A percentile compares a stretch with the other conserved stretches of the same genome.
Evolutionary conservation across 1,140 invertebrate genomes (phyloP).

Genomic region (Pseudomyrmex concolor): DNA sequence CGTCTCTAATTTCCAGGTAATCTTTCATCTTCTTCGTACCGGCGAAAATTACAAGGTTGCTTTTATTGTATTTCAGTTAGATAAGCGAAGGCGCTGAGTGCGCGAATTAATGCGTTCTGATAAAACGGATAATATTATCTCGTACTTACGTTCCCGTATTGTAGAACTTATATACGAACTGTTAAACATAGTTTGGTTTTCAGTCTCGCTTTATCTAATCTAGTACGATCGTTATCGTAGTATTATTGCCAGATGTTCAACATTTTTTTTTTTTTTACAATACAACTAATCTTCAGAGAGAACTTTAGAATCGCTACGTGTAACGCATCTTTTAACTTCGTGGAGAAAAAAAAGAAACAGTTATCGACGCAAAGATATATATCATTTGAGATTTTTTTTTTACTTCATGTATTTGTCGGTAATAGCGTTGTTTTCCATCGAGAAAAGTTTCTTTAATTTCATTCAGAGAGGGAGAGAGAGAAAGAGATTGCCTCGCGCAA

Average conservation of each 20-base stretch:
- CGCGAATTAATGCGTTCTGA: not conserved
- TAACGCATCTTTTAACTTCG: no score
- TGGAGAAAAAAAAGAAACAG: not conserved
- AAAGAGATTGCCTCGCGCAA: not conserved
- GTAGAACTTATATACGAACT: not conserved
- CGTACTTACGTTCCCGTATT: not conserved
- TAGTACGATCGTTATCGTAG: not conserved
- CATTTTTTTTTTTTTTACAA: conserved; percentile 24
- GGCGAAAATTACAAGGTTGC: not conserved
- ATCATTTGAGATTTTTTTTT: not conserved
- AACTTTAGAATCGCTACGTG: no score
- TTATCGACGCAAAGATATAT: not conserved
- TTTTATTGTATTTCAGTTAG: not conserved
- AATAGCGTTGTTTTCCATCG: conserved; percentile 4
- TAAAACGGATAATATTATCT: not conserved
- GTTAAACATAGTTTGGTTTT: not conserved
- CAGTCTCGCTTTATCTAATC: conserved; percentile 16
- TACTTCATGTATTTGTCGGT: not conserved
- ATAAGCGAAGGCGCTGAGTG: not conserved
- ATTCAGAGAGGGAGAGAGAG: not conserved
- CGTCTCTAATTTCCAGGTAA: not conserved
- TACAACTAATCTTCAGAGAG: no score
- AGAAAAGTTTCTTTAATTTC: conserved; percentile 15
- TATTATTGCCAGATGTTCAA: not conserved
- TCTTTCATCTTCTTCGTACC: not conserved